These are phyloP conservation scores for Leptopilina boulardi DNA, from an alignment of 1,140 invertebrate genomes.

Conservation along the genomic window DNA sequence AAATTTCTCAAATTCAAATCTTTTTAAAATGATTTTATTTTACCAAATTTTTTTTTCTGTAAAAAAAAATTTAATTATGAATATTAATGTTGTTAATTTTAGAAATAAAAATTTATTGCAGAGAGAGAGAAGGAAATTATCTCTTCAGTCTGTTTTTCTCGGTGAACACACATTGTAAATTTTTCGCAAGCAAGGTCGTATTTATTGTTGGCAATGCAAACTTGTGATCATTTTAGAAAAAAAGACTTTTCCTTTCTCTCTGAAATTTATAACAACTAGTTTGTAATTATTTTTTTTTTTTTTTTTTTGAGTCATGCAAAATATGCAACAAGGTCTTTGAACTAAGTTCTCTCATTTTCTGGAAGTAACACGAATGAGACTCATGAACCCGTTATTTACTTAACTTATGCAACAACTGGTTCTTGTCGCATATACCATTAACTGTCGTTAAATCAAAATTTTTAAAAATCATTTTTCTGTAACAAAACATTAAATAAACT, in stretches of 20 bases:
- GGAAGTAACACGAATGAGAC: conserved; percentile 2
- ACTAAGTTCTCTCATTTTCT: conserved; percentile 23
- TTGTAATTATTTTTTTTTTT: not conserved
- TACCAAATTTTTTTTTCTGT: no score
- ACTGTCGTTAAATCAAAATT: not conserved
- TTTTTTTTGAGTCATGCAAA: conserved; percentile 2
- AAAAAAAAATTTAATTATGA: no score
- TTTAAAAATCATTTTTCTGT: not conserved
- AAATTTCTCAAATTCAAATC: no score
- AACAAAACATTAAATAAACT: no score
- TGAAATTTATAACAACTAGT: not conserved
- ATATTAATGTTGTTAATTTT: no score
- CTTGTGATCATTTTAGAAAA: not conserved
- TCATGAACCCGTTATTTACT: conserved; percentile 19
- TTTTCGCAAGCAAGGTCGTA: conserved; percentile 10
- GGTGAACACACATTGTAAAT: not conserved
- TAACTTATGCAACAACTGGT: conserved; percentile 29
- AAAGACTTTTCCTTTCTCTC: conserved; percentile 22
- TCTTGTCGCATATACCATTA: not conserved
- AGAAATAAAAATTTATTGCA: no score
- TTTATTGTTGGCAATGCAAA: not conserved
- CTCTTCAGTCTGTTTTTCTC: not conserved
- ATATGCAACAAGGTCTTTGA: conserved; percentile 22
- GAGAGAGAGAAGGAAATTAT: not conserved
- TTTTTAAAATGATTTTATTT: no score